phyloP scores from a whole-genome alignment of 2,888 invertebrate species.

The Isotomurus palustris region DNA sequence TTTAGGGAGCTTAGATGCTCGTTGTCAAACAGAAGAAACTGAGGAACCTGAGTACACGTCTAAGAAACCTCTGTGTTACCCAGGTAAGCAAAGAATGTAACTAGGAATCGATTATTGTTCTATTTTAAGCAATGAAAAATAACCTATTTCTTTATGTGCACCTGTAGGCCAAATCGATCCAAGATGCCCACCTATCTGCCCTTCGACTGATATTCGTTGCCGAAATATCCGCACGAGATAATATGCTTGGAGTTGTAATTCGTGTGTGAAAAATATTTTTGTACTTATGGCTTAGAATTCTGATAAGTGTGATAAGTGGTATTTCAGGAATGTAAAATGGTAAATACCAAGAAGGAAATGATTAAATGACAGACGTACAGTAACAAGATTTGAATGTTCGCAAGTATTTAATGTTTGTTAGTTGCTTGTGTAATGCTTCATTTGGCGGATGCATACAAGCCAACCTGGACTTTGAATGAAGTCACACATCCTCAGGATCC shows the following conservation, averaged over 20 bases:
- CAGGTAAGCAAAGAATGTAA: background rate
- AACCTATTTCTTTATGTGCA: no score
- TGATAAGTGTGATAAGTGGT: background rate
- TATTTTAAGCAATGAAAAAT: no score
- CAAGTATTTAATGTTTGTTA: no score
- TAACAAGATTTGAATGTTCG: no score
- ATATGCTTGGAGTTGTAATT: background rate
- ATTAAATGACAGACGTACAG: no score
- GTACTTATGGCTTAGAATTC: background rate
- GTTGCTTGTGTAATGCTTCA: no score
- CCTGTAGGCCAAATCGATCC: background rate
- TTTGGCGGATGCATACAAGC: no score
- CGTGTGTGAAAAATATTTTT: background rate
- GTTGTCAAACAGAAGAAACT: background rate
- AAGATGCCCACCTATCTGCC: background rate
- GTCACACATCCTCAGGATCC: no score
- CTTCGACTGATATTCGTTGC: background rate
- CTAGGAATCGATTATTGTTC: no score
- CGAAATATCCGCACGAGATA: background rate
- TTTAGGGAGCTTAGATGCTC: background rate
- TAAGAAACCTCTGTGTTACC: background rate
- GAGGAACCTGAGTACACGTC: background rate
- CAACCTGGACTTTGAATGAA: no score
- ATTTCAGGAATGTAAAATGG: no score
- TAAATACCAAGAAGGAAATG: no score